These are phyloP conservation scores for Drosophila flavopinicola DNA, from an alignment of 2,888 invertebrate species.

Conservation along the genomic window DNA sequence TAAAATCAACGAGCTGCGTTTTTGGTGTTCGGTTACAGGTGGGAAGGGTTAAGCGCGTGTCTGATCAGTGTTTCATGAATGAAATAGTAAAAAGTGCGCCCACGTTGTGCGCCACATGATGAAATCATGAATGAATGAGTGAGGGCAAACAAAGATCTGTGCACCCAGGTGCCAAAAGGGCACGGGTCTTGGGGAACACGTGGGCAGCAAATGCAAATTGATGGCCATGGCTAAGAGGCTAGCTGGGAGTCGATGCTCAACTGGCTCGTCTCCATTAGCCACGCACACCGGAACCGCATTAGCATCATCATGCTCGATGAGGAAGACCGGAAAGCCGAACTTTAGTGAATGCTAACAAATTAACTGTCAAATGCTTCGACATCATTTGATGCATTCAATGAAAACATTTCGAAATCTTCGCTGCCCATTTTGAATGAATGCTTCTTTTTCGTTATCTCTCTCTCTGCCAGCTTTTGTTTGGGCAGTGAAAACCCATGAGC, in stretches of 20 bases:
- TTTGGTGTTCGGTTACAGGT: slow-evolving; percentile 42
- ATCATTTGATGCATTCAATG: slow-evolving; percentile 68
- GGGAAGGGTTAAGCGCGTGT: slow-evolving; percentile 46
- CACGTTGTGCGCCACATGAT: slow-evolving; percentile 61
- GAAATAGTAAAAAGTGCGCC: slow-evolving; percentile 69
- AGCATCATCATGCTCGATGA: slow-evolving; percentile 60
- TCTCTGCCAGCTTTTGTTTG: slow-evolving; percentile 32
- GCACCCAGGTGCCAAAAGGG: slow-evolving; percentile 77
- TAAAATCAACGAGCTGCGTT: slow-evolving; percentile 56
- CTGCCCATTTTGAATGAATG: slow-evolving; percentile 41
- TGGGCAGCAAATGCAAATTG: slow-evolving; percentile 80
- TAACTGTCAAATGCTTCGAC: slow-evolving; percentile 74
- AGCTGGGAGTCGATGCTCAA: slow-evolving; percentile 25
- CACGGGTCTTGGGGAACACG: slow-evolving; percentile 56
- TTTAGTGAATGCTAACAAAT: slow-evolving; percentile 69
- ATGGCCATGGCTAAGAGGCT: slow-evolving; percentile 67
- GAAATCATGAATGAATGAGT: slow-evolving; percentile 74
- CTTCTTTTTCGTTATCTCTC: slow-evolving; percentile 21
- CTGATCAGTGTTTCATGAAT: slow-evolving; percentile 63
- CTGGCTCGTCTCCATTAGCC: slow-evolving; percentile 57
- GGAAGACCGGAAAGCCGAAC: slow-evolving; percentile 59
- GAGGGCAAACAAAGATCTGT: slow-evolving; percentile 12
- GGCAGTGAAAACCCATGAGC: slow-evolving; percentile 32
- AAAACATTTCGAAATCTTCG: slow-evolving; percentile 61
- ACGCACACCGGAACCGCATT: slow-evolving; percentile 78